Base-by-base conservation (phyloP, 2,888 invertebrate species). In the Apotomis turbidana region DNA sequence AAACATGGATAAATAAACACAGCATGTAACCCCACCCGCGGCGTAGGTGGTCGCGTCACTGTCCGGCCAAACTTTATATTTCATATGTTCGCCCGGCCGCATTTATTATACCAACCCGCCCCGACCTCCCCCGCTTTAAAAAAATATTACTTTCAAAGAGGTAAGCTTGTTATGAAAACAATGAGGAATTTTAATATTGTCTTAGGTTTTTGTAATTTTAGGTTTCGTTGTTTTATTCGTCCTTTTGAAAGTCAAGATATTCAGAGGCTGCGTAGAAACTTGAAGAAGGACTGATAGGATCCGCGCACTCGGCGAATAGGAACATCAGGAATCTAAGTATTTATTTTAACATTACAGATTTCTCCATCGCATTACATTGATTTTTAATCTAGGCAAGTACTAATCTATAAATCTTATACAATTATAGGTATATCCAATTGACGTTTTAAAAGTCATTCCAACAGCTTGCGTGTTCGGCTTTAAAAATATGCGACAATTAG, bases 31-130 rank as follows among this genome's bases (percentile, higher is more conserved):
- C 86, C 84, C 3, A 44, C 9, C n/a, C 36, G 76, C 13, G 75
- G 81, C 13, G 74, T 87, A 89, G 90, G 90, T 90, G 89, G 88
- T 84, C 85, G 82, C 81, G 82, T 84, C 85, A 83, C 78, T 81
- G 85, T 84, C 86, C 85, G 90, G 90, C 89, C 91, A 90, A 91
- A 91, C 90, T 91, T 91, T 90, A 91, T 91, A 90, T 90, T 90
- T 91, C 90, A 90, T 87, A 85, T 87, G 88, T 89, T 85, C 83
- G 76, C 77, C 76, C 78, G 76, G 78, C 81, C 87, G 85, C 89
- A 88, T 89, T 90, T 91, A 89, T 91, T 90, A 89, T 86, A 81
- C 81, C 82, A 77, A 80, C 83, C 84, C 77, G 80, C 78, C 75
- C 75, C 74, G 69, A 73, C 74, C 76, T 76, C 77, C 74, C 76